Percentiles rank a stretch among this genome's conserved stretches.
Evolutionary conservation across 2,888 invertebrate genomes (phyloP).

Genomic region (Drosophila formosana): DNA sequence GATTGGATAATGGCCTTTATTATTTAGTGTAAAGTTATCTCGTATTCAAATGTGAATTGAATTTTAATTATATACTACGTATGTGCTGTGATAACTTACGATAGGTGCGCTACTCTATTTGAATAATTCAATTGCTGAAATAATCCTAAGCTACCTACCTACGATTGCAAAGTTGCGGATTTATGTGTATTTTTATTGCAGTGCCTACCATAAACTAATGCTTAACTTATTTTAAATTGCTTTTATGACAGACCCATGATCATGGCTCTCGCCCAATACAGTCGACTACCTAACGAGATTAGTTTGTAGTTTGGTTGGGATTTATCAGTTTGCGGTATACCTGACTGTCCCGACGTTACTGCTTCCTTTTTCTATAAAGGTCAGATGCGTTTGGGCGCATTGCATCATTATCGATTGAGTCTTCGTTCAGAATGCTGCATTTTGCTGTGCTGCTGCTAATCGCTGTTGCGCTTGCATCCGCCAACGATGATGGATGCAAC

Average conservation of each 20-base stretch:
- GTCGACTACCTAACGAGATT: conserved; percentile 36
- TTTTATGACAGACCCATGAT: conserved; percentile 36
- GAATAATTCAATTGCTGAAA: background rate
- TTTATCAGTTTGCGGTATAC: conserved; percentile 3
- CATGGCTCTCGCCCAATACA: background rate
- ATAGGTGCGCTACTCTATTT: background rate
- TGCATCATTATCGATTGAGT: conserved; percentile 39
- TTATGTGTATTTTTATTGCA: conserved; percentile 5
- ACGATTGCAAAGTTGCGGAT: background rate
- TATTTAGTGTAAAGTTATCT: conserved; percentile 47
- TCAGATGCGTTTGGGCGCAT: conserved; percentile 1
- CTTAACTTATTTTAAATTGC: conserved; percentile 69
- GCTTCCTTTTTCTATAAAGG: conserved; percentile 16
- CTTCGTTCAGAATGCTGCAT: conserved; percentile 40
- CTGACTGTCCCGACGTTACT: background rate
- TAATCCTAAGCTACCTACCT: conserved; percentile 1
- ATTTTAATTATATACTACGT: conserved; percentile 8
- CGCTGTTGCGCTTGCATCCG: conserved; percentile 10
- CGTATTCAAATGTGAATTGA: conserved; percentile 11
- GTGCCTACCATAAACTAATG: conserved; percentile 16
- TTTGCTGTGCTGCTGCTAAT: conserved; percentile 27
- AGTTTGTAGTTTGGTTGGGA: background rate
- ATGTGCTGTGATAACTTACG: conserved; percentile 28
- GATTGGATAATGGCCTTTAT: conserved; percentile 86
- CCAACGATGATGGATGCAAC: conserved; percentile 74